A percentile compares a stretch with the other conserved stretches of the same genome.
phyloP scores from a whole-genome alignment of 1,140 invertebrate species.

The Phthorimaea operculella region DNA sequence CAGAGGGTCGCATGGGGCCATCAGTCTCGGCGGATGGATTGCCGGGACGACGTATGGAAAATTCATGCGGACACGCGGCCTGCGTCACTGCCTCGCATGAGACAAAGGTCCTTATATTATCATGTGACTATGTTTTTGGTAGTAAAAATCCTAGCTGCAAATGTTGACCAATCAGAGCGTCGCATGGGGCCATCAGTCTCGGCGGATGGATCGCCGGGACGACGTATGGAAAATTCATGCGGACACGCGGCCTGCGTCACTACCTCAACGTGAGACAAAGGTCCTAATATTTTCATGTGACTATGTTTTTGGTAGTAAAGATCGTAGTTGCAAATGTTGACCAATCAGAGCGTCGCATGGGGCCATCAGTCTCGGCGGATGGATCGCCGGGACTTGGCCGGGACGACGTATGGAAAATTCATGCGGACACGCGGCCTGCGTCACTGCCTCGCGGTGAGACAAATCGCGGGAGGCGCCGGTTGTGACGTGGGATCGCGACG shows the following conservation, averaged over 20 bases:
- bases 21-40: slow-evolving; percentile 20
- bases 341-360: neutral
- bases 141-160: too few species aligned
- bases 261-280: neutral
- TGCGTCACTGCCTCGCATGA: neutral
- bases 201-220: slow-evolving; percentile 21
- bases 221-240: slow-evolving; percentile 26
- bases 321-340: neutral
- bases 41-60: slow-evolving; percentile 23
- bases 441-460: slow-evolving; percentile 1
- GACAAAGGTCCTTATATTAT: too few species aligned
- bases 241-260: slow-evolving; percentile 3
- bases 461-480: slow-evolving; percentile 2
- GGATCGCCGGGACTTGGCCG: slow-evolving; percentile 18
- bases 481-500: neutral
- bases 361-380: slow-evolving; percentile 15
- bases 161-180: too few species aligned
- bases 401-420: slow-evolving; percentile 26
- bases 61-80: slow-evolving; percentile 15
- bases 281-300: too few species aligned
- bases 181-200: slow-evolving; percentile 7
- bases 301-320: too few species aligned
- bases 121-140: too few species aligned
- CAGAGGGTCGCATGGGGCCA: neutral
- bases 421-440: slow-evolving; percentile 8